Evolutionary conservation across 2,888 invertebrate genomes (phyloP), one percentile per base, ranked within the genome.

Genomic region (Ectemnius lituratus): DNA sequence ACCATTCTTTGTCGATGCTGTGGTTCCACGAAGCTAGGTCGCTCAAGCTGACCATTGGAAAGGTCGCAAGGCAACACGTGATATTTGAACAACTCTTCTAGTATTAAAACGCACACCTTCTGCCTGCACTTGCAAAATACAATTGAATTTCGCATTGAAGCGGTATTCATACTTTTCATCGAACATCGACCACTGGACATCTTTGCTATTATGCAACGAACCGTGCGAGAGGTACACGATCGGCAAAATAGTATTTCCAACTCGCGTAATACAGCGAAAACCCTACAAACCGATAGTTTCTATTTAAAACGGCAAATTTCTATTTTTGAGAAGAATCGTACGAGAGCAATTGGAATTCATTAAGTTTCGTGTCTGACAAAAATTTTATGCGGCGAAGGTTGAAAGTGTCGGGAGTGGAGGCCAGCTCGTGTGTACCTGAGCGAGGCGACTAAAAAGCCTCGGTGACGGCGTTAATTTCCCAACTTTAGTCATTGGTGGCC

Each of bases 11-110:
- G 58, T 68, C 52, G 66, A 66, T 49, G 74, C 70, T 60, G 73
- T 65, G 67, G 58, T 84, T 83, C 79, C 81, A 73, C 83, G 81
- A 85, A 85, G 18, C 61, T 67, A 61, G 67, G 62, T 67, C 45
- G 75, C 65, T 70, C 61, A 64, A 72, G 75, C 70, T 70, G 77
- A 77, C 68, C 74, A 56, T 60, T 73, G 60, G 62, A 85, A 81
- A 83, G 80, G 79, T 83, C 70, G 81, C 49, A 77, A 70, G 75
- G 45, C 67, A 67, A 62, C 46, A 11, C 23, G 23, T 72, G 60
- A 75, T 67, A 47, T 72, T 73, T 64, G 59, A 61, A 63, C 57
- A 52, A 52, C 52, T 52, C 52, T 16, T 37, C 5, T 18, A n/a
- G n/a, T 57, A n/a, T 58, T 59, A 47, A 63, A 45, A 59, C 58